These are phyloP conservation scores for Saccostrea glomerata DNA, from an alignment of 1,140 invertebrate genomes.

Conservation along the genomic window DNA sequence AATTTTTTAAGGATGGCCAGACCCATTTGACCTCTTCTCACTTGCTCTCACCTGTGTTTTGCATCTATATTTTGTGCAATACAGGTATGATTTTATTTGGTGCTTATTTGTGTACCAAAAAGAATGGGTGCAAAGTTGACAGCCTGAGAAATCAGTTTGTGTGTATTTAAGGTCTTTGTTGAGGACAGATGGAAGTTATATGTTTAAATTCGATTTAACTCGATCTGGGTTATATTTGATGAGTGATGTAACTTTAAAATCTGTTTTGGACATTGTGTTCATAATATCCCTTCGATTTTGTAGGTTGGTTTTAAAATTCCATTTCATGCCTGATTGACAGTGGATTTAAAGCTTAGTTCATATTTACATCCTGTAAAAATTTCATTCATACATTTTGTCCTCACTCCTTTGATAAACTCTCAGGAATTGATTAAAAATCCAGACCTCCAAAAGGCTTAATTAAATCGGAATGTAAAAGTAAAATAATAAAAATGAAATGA, in stretches of 20 bases:
- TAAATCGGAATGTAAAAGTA: not conserved
- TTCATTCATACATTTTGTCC: conserved; percentile 10
- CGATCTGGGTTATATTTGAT: not conserved
- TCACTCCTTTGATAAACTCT: not conserved
- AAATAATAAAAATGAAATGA: not conserved
- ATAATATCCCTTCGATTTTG: not conserved
- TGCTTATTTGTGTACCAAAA: not conserved
- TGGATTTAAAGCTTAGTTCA: conserved; percentile 13
- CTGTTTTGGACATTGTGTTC: not conserved
- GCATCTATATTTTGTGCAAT: not conserved
- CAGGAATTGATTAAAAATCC: conserved; percentile 1
- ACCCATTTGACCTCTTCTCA: no score
- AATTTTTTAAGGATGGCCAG: no score
- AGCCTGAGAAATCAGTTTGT: not conserved
- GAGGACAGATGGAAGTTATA: not conserved
- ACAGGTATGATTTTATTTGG: not conserved
- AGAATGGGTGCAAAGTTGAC: not conserved
- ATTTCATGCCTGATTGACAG: conserved; percentile 17
- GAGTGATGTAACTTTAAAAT: conserved; percentile 6
- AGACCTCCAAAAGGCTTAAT: not conserved
- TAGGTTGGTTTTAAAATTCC: conserved; percentile 28
- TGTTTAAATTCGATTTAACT: conserved; percentile 12
- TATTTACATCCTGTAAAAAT: conserved; percentile 21
- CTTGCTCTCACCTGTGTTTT: no score
- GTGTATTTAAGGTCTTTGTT: not conserved